Percentiles rank a stretch among this genome's conserved stretches.
These are phyloP conservation scores for Saturnia pavonia DNA, from an alignment of 2,888 invertebrate genomes.

Conservation along the genomic window DNA sequence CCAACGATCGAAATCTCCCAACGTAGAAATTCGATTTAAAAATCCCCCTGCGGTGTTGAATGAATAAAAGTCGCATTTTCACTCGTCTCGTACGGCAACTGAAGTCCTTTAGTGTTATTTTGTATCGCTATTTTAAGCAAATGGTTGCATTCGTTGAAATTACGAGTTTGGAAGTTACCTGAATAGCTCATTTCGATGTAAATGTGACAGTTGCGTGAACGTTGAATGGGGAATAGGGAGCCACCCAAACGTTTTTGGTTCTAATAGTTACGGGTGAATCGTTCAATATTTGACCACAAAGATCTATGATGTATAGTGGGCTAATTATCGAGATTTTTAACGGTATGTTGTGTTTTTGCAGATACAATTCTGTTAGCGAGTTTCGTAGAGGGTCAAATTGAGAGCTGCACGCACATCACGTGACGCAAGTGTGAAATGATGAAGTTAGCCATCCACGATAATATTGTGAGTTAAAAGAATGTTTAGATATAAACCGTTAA, in stretches of 20 bases:
- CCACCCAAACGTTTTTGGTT: slow-evolving; percentile 6
- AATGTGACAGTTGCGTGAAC: slow-evolving; percentile 37
- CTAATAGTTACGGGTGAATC: slow-evolving; percentile 5
- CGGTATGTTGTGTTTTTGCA: background rate
- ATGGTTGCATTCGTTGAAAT: slow-evolving; percentile 54
- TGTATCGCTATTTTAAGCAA: slow-evolving; percentile 64
- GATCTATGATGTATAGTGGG: background rate
- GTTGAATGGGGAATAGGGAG: background rate
- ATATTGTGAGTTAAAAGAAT: no score
- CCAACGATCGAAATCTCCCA: slow-evolving; percentile 42
- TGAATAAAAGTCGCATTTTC: slow-evolving; percentile 59
- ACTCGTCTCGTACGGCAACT: slow-evolving; percentile 38
- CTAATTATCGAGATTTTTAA: slow-evolving; percentile 2
- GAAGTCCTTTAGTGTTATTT: slow-evolving; percentile 46
- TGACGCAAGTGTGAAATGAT: no score
- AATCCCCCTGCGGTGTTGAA: slow-evolving; percentile 42
- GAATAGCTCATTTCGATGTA: slow-evolving; percentile 60
- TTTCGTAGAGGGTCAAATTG: no score
- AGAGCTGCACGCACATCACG: no score
- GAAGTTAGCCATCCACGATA: no score
- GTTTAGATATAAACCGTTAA: no score
- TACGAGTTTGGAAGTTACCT: slow-evolving; percentile 46
- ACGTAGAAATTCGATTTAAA: slow-evolving; percentile 52
- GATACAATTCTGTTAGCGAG: no score
- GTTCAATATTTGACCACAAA: slow-evolving; percentile 3